Conservation (phyloP, 1,140 invertebrate genomes). For the Magallana ariakensis region DNA sequence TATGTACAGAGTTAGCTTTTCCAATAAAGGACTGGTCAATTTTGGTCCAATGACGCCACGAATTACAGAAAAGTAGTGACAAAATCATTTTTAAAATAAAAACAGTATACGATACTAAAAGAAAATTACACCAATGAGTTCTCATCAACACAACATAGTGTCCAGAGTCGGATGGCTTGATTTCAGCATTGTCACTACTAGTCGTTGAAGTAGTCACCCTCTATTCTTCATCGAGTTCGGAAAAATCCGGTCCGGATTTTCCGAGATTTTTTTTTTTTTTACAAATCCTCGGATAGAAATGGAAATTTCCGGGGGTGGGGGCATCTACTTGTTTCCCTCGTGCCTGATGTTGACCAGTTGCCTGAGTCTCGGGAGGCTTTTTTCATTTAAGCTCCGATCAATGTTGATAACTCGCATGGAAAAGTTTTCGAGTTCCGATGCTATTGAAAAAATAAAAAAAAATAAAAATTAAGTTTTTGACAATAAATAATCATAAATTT, state of each 20-base stretch:
- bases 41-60: not conserved
- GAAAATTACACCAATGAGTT: slow-evolving; percentile 5
- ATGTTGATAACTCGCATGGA: slow-evolving; percentile 1
- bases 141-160: not conserved
- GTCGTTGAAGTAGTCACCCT: too few relatives aligned
- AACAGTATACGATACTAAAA: not conserved
- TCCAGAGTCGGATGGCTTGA: not conserved
- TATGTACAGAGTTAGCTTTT: not conserved
- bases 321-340: not conserved
- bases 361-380: not conserved
- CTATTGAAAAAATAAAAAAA: not conserved
- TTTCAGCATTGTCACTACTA: not conserved
- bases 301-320: not conserved
- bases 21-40: not conserved
- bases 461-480: not conserved
- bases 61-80: slow-evolving; percentile 23
- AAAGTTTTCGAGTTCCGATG: not conserved
- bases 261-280: not conserved
- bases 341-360: slow-evolving; percentile 10
- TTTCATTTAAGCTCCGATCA: slow-evolving; percentile 8
- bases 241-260: too few relatives aligned
- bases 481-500: not conserved
- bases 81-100: not conserved
- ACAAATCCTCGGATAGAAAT: not conserved
- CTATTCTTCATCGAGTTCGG: too few relatives aligned